Evolutionary conservation across 2,888 invertebrate species (phyloP).

Genomic region (Germaria angustata): DNA sequence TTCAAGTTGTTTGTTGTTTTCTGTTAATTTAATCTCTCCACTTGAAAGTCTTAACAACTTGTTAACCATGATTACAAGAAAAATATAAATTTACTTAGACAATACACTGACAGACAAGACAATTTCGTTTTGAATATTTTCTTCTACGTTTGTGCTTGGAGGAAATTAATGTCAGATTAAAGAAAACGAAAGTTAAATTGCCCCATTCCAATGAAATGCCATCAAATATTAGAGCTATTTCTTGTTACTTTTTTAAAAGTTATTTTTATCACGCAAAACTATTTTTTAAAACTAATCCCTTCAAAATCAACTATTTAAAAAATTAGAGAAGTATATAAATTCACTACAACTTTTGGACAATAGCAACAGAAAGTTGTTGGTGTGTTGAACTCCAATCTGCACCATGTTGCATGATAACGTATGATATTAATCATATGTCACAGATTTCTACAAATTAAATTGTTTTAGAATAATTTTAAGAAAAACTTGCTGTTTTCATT

Average conservation of each 20-base stretch:
- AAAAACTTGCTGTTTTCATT: too few relatives aligned
- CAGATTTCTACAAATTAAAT: too few relatives aligned
- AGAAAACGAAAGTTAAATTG: background rate
- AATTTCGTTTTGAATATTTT: background rate
- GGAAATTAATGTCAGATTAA: slow-evolving; percentile 4
- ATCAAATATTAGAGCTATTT: too few relatives aligned
- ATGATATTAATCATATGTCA: too few relatives aligned
- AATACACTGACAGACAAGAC: background rate
- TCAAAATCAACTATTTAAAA: background rate
- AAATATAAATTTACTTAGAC: background rate
- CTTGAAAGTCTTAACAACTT: slow-evolving; percentile 31
- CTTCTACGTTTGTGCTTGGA: background rate
- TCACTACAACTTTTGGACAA: too few relatives aligned
- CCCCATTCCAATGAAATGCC: background rate
- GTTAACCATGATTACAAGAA: slow-evolving; percentile 53
- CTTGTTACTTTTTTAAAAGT: background rate
- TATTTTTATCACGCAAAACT: too few relatives aligned
- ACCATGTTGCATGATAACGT: too few relatives aligned
- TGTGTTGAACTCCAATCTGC: too few relatives aligned
- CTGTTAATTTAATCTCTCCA: background rate
- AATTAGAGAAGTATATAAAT: too few relatives aligned
- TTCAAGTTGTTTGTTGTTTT: background rate
- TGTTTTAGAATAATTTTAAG: too few relatives aligned
- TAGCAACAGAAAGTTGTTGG: too few relatives aligned
- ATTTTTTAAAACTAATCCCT: too few relatives aligned